These are phyloP conservation scores for Acromyrmex heyeri DNA, from an alignment of 1,140 invertebrate species.

Conservation along the genomic window DNA sequence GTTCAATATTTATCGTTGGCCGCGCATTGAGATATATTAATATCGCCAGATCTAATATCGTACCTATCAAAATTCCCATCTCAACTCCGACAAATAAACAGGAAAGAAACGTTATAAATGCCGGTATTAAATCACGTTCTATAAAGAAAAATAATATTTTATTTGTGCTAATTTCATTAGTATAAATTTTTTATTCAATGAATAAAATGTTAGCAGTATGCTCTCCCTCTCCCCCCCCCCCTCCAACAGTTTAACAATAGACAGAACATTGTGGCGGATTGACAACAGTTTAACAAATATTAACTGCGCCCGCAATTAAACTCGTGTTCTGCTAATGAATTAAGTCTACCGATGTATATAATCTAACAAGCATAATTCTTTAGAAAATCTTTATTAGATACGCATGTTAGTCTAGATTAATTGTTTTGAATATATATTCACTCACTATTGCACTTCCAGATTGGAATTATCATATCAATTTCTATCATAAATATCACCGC, in stretches of 20 bases:
- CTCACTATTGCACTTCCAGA: constrained; percentile 93
- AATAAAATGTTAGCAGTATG: neutral
- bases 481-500: constrained; percentile 95
- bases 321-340: neutral
- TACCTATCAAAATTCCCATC: constrained; percentile 94
- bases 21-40: constrained; percentile 93
- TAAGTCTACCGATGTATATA: neutral
- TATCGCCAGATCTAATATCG: constrained; percentile 92
- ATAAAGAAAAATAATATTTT: constrained; percentile 1
- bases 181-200: neutral
- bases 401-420: neutral
- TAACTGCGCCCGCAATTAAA: neutral
- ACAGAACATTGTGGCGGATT: neutral
- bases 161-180: neutral
- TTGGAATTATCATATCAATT: constrained; percentile 89
- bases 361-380: neutral
- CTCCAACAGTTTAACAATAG: neutral
- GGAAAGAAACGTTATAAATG: constrained; percentile 90
- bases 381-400: neutral
- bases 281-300: neutral
- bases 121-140: constrained; percentile 93
- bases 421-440: constrained; percentile 82
- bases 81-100: constrained; percentile 93
- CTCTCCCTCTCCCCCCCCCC: too few relatives aligned
- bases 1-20: constrained; percentile 89